Evolutionary conservation across 2,113 vertebrate species (phyloP).

Genomic region (Psammodynastes pulverulentus): DNA sequence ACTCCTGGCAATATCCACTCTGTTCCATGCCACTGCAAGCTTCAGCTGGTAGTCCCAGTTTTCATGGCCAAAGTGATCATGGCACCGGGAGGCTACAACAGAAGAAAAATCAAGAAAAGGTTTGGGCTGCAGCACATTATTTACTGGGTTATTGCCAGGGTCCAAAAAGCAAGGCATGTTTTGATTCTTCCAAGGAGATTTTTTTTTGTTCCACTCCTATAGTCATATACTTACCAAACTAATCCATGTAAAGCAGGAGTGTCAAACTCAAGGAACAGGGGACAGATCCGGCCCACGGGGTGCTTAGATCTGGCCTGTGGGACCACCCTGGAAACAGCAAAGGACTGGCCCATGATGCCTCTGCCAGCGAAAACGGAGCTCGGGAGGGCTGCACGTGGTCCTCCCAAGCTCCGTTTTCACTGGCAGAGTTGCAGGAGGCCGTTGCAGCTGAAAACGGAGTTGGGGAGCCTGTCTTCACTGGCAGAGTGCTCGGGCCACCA

Average conservation of each 20-base stretch:
- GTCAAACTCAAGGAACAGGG: too few relatives aligned
- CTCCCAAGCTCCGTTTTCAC: too few relatives aligned
- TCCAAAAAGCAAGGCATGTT: not conserved
- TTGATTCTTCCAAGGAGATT: not conserved
- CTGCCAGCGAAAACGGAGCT: too few relatives aligned
- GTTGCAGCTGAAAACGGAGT: too few relatives aligned
- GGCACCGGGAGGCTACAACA: constrained; percentile 77
- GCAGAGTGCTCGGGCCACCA: too few relatives aligned
- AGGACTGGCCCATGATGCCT: too few relatives aligned
- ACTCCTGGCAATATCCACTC: constrained; percentile 88
- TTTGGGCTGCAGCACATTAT: not conserved
- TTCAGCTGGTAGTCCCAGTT: constrained; percentile 88
- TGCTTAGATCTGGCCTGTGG: too few relatives aligned
- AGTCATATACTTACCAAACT: not conserved
- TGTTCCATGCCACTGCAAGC: constrained; percentile 92
- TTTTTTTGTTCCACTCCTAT: not conserved
- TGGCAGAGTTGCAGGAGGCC: too few relatives aligned
- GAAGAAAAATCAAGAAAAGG: not conserved
- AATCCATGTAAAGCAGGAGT: not conserved
- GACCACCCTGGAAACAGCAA: too few relatives aligned
- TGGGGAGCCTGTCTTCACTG: too few relatives aligned
- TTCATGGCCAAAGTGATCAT: constrained; percentile 70
- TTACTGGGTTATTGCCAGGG: not conserved
- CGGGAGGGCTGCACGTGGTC: too few relatives aligned
- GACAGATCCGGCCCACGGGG: too few relatives aligned